phyloP scores from a whole-genome alignment of 1,140 invertebrate species.

The Protaetia brevitarsis region DNA sequence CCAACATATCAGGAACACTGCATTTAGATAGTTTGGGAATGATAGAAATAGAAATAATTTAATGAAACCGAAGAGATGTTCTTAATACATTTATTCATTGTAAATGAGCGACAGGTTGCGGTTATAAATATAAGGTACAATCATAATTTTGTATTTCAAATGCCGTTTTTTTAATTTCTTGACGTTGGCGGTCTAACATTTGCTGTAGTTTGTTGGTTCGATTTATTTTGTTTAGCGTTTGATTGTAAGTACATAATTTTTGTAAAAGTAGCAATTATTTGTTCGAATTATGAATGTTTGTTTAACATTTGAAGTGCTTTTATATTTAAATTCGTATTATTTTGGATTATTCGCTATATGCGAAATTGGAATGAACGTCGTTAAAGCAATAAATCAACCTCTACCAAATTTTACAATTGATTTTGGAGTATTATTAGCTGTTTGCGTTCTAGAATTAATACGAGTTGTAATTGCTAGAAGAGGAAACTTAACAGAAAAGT shows the following conservation, averaged over 20 bases:
- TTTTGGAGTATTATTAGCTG: conserved; percentile 69
- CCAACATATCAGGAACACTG: too few relatives aligned
- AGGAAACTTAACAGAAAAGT: conserved; percentile 81
- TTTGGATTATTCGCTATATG: conserved; percentile 79
- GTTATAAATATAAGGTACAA: too few relatives aligned
- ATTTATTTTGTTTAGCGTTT: conserved; percentile 2
- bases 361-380: conserved; percentile 71
- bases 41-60: too few relatives aligned
- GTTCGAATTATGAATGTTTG: conserved; percentile 60
- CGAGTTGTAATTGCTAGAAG: conserved; percentile 75
- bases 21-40: too few relatives aligned
- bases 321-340: conserved; percentile 81
- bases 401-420: conserved; percentile 74
- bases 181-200: too few relatives aligned
- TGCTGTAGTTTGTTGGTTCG: not conserved
- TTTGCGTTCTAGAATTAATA: conserved; percentile 73
- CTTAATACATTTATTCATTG: too few relatives aligned
- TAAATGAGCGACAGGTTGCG: too few relatives aligned
- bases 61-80: too few relatives aligned
- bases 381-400: conserved; percentile 71
- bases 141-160: too few relatives aligned
- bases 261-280: too few relatives aligned
- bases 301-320: conserved; percentile 73
- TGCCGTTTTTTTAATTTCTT: too few relatives aligned
- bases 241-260: not conserved